These are phyloP conservation scores for Pipra filicauda DNA, from an alignment of 2,113 vertebrate species.

Conservation along the genomic window DNA sequence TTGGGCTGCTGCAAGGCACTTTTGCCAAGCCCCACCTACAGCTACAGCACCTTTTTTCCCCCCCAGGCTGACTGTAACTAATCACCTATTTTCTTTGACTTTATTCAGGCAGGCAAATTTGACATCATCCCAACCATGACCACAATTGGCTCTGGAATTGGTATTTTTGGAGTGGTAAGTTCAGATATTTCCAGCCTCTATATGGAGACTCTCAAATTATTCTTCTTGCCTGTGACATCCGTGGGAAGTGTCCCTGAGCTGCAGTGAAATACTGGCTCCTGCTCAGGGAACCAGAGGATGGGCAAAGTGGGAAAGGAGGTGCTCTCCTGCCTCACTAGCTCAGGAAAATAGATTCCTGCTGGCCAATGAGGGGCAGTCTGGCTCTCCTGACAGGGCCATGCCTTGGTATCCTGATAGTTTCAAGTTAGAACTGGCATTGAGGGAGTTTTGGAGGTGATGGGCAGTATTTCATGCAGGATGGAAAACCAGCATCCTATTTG, in stretches of 20 bases:
- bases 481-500: not conserved
- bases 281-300: not conserved
- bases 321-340: not conserved
- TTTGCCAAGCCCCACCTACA: not conserved
- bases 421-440: not conserved
- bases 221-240: not conserved
- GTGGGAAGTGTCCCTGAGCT: not conserved
- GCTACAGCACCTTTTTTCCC: not conserved
- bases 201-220: not conserved
- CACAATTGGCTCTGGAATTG: slow-evolving; percentile 95
- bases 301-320: not conserved
- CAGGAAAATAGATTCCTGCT: not conserved
- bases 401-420: not conserved
- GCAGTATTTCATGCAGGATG: not conserved
- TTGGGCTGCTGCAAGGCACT: not conserved
- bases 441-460: not conserved
- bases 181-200: not conserved
- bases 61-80: not conserved
- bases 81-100: not conserved
- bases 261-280: not conserved
- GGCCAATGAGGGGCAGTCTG: not conserved
- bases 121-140: slow-evolving; percentile 96
- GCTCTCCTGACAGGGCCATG: not conserved
- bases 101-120: slow-evolving; percentile 90
- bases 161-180: slow-evolving; percentile 97